Base-by-base conservation (phyloP, 2,113 vertebrate species). In the Myocastor coypus region DNA sequence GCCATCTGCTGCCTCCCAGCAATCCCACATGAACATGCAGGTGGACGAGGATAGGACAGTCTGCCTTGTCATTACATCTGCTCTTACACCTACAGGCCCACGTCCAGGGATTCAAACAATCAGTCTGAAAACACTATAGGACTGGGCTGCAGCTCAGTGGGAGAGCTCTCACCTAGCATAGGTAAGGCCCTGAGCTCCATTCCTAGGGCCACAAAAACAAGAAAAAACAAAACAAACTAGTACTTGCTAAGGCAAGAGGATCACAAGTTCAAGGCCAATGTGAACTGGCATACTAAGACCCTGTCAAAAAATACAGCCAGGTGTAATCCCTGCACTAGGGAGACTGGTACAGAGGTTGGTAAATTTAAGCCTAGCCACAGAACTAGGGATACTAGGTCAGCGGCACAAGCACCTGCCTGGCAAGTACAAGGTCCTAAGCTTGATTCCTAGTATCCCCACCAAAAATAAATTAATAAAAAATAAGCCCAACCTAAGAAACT, bases 1-100 rank as follows among this genome's bases (percentile, higher is more conserved):
- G 81, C 93, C 89, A 91, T 11, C 91, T 64, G 63, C 68, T 73
- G 80, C 94, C 57, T 64, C 66, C 73, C 64, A 61, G 40, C 59
- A 68, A 77, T 64, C 93, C 89, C 83, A n/a, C n/a, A n/a, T n/a
- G n/a, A n/a, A n/a, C 42, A 46, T 46, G 24, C 42, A 77, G 42
- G 42, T 24, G 16, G 26, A 46, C 0, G 26, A 16, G 13, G 13
- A 28, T 16, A 77, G 24, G 40, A 75, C 22, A 77, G 42, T 30
- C 40, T 77, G n/a, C 69, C 69, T 71, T 8, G 19, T 20, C 20
- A 24, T 24, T 40, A 40, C 69, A 40, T 71, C 26, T 3, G 42
- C 73, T 40, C 42, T 77, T 42, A 46, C 24, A 77, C 5, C 26
- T 26, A 16, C 13, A 26, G 73, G 40, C 5, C 26, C 73, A 30